Conservation (phyloP, 2,797 vertebrate genomes). For the Anguilla marmorata region DNA sequence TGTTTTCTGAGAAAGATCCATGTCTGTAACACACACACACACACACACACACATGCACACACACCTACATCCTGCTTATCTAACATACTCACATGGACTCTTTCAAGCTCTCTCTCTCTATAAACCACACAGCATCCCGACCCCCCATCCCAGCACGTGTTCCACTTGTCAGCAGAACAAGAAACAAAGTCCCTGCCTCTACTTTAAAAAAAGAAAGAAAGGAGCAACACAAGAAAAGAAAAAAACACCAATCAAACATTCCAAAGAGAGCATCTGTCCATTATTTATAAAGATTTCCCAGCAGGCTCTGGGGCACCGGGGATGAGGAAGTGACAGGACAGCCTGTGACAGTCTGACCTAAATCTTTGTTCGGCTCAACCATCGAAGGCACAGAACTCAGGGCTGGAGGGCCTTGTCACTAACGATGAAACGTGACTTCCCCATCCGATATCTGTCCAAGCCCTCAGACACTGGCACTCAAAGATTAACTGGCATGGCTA, state of each 20-base stretch:
- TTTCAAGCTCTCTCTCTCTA: background rate
- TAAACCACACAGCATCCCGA: background rate
- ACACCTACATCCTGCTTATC: background rate
- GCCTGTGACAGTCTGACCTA: conserved; percentile 2
- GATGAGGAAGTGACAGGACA: background rate
- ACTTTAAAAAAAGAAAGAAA: background rate
- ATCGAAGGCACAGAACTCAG: background rate
- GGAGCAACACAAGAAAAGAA: background rate
- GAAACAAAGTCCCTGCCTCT: background rate
- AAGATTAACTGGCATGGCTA: background rate
- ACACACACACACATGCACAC: background rate
- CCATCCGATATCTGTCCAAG: conserved; percentile 11
- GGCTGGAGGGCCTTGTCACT: background rate
- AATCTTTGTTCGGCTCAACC: background rate
- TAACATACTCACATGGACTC: background rate
- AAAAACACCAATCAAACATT: conserved; percentile 8
- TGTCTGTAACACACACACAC: background rate
- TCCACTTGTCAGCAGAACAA: background rate
- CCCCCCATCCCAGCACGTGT: background rate
- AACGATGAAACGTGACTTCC: background rate
- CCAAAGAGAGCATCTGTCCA: conserved; percentile 14
- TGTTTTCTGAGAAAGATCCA: background rate
- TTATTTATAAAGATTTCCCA: conserved; percentile 30
- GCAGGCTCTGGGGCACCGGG: background rate
- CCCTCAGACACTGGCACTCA: background rate